Base-by-base conservation (phyloP, 2,888 invertebrate species). In the Rhagophthalmus giganteus region DNA sequence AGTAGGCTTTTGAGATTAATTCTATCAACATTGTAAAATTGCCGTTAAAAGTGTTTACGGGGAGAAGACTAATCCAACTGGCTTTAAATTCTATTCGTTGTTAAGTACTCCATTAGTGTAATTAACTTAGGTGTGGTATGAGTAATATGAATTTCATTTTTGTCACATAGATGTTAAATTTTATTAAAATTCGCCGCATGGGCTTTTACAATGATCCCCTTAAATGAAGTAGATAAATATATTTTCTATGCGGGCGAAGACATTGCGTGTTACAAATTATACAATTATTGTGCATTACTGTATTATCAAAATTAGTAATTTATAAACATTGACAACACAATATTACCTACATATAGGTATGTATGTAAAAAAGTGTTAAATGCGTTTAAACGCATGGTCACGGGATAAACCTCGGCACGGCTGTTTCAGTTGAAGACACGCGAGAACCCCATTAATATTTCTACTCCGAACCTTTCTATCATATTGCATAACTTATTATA, bases 401-500 rank as follows among this genome's bases (percentile, higher is more conserved):
- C 53, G 48, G 48, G 48, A 54, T 54, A 54, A 54, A 54, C 48
- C 41, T 48, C 51, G 47, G 52, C 42, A 30, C 51, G 44, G 44
- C 40, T 42, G 44, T 31, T 51, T 47, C 38, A 47, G 15, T 40
- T 15, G 42, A 41, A 48, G 35, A 48, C 55, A 55, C 55, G 55
- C 55, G 40, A 55, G 52, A 52, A 38, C 44, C 55, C 40, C 55
- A 52, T 55, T 55, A 55, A 55, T 55, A 47, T 52, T 40, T 27
- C 38, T 30, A 33, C 28, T 41, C 13, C 34, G 39, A 48, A 48
- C 52, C 34, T 52, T 55, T 52, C 52, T 35, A 52, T 54, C 50
- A 41, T 28, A 47, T 47, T 47, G 42, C 47, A 50, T 55, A 55
- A 55, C 55, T 55, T 55, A 55, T 55, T 55, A 42, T 46, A 46